phyloP scores from a whole-genome alignment of 2,797 vertebrate species.

The Pristis pectinata region DNA sequence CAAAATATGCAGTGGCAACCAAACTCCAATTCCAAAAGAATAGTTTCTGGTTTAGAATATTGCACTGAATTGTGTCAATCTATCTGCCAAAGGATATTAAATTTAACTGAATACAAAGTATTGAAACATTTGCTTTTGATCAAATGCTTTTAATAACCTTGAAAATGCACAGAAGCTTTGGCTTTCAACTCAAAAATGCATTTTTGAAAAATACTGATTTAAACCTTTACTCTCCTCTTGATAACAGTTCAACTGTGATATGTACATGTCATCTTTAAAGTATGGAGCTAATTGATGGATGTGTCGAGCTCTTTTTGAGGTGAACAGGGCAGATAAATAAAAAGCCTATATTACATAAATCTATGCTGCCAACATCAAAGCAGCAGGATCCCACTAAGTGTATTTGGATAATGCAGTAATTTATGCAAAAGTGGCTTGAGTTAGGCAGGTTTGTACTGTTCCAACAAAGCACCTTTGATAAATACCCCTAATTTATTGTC shows the following conservation, averaged over 20 bases:
- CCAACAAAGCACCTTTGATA: conserved; percentile 80
- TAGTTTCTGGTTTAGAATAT: conserved; percentile 29
- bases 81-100: conserved; percentile 36
- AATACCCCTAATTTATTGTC: conserved; percentile 93
- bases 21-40: conserved; percentile 1
- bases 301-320: conserved; percentile 66
- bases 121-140: conserved; percentile 38
- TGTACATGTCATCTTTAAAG: conserved; percentile 62
- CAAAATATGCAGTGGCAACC: not conserved
- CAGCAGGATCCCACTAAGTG: conserved; percentile 65
- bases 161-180: conserved; percentile 49
- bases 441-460: conserved; percentile 53
- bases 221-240: conserved; percentile 54
- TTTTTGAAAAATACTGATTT: conserved; percentile 46
- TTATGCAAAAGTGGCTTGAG: conserved; percentile 83
- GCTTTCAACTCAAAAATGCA: conserved; percentile 45
- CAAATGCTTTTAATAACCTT: conserved; percentile 42
- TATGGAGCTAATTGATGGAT: conserved; percentile 72
- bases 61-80: conserved; percentile 4
- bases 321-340: conserved; percentile 70
- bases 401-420: conserved; percentile 78
- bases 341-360: conserved; percentile 73
- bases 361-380: conserved; percentile 74
- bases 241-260: conserved; percentile 49
- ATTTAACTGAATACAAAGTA: conserved; percentile 27